Conservation (phyloP, 2,888 invertebrate species). For the Cheilosia grossa region DNA sequence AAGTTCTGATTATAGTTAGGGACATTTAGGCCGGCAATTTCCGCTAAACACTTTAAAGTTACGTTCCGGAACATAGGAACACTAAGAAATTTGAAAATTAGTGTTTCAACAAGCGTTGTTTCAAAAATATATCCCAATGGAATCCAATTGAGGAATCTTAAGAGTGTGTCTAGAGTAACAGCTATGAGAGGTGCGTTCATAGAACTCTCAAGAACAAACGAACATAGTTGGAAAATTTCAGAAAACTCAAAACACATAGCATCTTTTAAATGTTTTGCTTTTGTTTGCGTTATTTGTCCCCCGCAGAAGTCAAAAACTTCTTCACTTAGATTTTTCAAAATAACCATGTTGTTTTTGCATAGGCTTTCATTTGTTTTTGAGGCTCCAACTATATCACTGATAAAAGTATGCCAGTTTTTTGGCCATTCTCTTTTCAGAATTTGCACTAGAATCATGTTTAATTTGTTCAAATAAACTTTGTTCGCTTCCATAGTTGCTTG, state of each 20-base stretch:
- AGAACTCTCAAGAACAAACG: slow-evolving; percentile 98
- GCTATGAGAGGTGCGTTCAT: slow-evolving; percentile 98
- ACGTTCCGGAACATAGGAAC: slow-evolving; percentile 99
- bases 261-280: slow-evolving; percentile 99
- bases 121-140: slow-evolving; percentile 99
- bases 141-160: slow-evolving; percentile 99
- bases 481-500: slow-evolving; percentile 94
- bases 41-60: slow-evolving; percentile 98
- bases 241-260: slow-evolving; percentile 99
- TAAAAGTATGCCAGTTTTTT: slow-evolving; percentile 99
- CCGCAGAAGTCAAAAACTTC: slow-evolving; percentile 99
- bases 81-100: slow-evolving; percentile 98
- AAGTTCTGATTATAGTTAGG: slow-evolving; percentile 97
- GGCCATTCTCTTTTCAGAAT: slow-evolving; percentile 99
- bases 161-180: slow-evolving; percentile 96
- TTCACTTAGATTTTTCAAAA: slow-evolving; percentile 97
- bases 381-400: slow-evolving; percentile 99
- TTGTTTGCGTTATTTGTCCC: slow-evolving; percentile 99
- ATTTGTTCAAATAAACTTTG: slow-evolving; percentile 98
- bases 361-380: slow-evolving; percentile 99
- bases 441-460: slow-evolving; percentile 99
- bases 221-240: slow-evolving; percentile 98
- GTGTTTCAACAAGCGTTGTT: slow-evolving; percentile 96
- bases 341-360: slow-evolving; percentile 99
- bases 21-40: slow-evolving; percentile 96